Evolutionary conservation across 2,888 invertebrate species (phyloP).

Genomic region (Lasius fuliginosus): DNA sequence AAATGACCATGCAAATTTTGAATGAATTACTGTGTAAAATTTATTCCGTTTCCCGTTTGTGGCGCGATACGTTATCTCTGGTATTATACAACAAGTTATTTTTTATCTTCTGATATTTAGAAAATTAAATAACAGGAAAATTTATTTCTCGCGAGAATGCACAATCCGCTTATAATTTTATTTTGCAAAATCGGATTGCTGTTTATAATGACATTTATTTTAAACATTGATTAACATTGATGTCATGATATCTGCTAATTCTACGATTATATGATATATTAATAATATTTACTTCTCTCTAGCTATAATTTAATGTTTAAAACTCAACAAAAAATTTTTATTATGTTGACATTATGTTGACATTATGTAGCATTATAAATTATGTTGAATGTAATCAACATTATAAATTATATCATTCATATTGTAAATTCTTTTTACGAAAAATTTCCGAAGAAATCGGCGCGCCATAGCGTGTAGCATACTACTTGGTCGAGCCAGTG

Average conservation of each 20-base stretch:
- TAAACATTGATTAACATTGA: conserved; percentile 1
- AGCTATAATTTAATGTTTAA: neutral
- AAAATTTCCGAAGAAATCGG: too few species aligned
- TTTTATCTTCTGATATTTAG: conserved; percentile 42
- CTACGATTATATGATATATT: neutral
- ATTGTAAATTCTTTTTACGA: too few species aligned
- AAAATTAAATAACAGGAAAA: conserved; percentile 46
- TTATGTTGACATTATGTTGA: too few species aligned
- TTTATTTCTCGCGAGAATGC: conserved; percentile 41
- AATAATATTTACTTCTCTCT: conserved; percentile 13
- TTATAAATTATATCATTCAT: too few species aligned
- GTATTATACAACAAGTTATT: conserved; percentile 43
- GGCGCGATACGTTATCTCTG: conserved; percentile 43
- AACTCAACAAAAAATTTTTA: neutral
- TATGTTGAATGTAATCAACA: too few species aligned
- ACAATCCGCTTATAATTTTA: conserved; percentile 45
- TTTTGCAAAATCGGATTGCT: conserved; percentile 4
- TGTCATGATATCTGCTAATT: conserved; percentile 19
- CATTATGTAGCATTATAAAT: too few species aligned
- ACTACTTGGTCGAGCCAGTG: too few species aligned
- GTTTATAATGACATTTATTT: conserved; percentile 9
- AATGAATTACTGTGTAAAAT: conserved; percentile 39
- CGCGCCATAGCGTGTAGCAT: too few species aligned
- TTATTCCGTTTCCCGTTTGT: conserved; percentile 28
- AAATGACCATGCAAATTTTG: conserved; percentile 9